Conservation (phyloP, 2,888 invertebrate species). For the Hybos culiciformis region DNA sequence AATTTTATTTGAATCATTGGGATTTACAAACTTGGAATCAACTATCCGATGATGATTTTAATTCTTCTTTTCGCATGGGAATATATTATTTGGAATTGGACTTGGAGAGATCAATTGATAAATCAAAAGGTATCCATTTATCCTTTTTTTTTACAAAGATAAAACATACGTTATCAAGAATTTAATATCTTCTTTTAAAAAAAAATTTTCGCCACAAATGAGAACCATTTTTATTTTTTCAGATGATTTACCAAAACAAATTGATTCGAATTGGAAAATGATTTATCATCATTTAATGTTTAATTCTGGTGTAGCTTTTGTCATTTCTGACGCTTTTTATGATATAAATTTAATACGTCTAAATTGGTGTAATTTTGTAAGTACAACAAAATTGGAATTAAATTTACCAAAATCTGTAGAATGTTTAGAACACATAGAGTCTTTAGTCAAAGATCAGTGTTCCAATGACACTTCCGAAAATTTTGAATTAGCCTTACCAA, state of each 20-base stretch:
- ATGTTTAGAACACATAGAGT: slow-evolving; percentile 21
- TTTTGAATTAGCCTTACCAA: slow-evolving; percentile 37
- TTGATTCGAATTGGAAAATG: slow-evolving; percentile 16
- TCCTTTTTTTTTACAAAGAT: too few species aligned
- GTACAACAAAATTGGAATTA: slow-evolving; percentile 39
- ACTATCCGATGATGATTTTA: slow-evolving; percentile 19
- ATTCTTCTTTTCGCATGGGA: slow-evolving; percentile 19
- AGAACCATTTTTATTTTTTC: too few species aligned
- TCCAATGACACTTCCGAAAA: slow-evolving; percentile 24
- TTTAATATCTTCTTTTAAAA: too few species aligned
- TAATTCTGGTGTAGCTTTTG: slow-evolving; percentile 18
- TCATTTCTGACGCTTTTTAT: slow-evolving; percentile 31
- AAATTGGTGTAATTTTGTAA: slow-evolving; percentile 43
- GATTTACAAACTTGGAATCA: slow-evolving; percentile 22
- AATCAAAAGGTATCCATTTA: too few species aligned
- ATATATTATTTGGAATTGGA: slow-evolving; percentile 23
- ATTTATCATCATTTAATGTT: slow-evolving; percentile 17
- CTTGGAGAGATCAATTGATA: slow-evolving; percentile 17
- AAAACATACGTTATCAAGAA: too few species aligned
- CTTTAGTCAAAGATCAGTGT: slow-evolving; percentile 18
- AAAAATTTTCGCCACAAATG: too few species aligned
- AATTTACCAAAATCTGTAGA: slow-evolving; percentile 39
- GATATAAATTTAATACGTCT: slow-evolving; percentile 38
- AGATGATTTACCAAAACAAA: slow-evolving; percentile 15
- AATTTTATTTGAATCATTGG: slow-evolving; percentile 21